phyloP scores from a whole-genome alignment of 2,888 invertebrate species.

The Amaurobius ferox region DNA sequence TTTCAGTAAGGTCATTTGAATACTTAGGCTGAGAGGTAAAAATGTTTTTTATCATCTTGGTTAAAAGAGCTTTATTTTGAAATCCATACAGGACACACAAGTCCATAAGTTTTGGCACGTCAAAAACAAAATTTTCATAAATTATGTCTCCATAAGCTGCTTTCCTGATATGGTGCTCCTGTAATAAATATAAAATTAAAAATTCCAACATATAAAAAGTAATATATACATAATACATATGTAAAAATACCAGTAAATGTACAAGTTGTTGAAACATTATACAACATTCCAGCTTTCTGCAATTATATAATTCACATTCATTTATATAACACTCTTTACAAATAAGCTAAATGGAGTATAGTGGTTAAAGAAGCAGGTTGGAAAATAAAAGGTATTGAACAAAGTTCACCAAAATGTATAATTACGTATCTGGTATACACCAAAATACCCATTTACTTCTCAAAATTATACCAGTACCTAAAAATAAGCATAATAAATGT shows the following conservation, averaged over 20 bases:
- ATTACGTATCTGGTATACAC: too few relatives aligned
- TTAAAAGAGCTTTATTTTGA: conserved; percentile 82
- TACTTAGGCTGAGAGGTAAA: conserved; percentile 84
- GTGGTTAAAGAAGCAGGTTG: too few relatives aligned
- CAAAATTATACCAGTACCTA: too few relatives aligned
- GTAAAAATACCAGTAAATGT: neutral
- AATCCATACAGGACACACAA: conserved; percentile 85
- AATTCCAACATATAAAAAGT: neutral
- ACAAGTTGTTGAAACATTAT: neutral
- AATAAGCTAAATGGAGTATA: too few relatives aligned
- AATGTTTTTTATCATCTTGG: conserved; percentile 83
- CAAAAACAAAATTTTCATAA: conserved; percentile 88
- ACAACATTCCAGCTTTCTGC: too few relatives aligned
- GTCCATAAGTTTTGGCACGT: conserved; percentile 89
- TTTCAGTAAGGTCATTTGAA: conserved; percentile 80
- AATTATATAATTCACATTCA: too few relatives aligned
- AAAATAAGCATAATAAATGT: too few relatives aligned
- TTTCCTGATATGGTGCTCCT: conserved; percentile 80
- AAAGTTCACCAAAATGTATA: too few relatives aligned
- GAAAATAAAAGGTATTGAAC: too few relatives aligned
- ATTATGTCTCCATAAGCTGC: conserved; percentile 84
- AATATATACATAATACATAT: neutral
- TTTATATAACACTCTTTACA: too few relatives aligned
- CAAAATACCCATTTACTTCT: too few relatives aligned
- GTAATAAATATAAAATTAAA: neutral